A percentile compares a stretch with the other conserved stretches of the same genome.
phyloP scores from a whole-genome alignment of 2,797 vertebrate genomes.

The Lacerta bilineata region DNA sequence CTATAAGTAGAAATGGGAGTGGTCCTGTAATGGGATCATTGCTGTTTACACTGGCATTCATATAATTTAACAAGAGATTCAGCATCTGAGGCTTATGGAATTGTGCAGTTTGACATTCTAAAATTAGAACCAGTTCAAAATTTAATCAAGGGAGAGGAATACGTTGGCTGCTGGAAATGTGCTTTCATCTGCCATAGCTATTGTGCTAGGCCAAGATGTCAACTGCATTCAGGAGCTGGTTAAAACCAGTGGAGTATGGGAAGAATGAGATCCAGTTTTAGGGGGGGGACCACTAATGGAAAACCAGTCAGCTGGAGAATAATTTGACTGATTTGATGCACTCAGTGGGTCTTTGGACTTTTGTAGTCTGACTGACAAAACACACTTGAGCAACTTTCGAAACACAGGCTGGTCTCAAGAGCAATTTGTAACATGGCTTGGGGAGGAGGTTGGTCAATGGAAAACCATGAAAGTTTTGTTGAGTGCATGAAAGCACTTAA shows the following conservation, averaged over 20 bases:
- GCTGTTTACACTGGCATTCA: neutral
- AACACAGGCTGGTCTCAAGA: neutral
- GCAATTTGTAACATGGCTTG: neutral
- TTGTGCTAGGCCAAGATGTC: neutral
- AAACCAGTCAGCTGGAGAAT: neutral
- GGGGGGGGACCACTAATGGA: neutral
- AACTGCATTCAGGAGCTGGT: neutral
- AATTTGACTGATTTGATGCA: neutral
- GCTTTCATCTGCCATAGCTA: neutral
- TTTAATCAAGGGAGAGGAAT: constrained; percentile 13
- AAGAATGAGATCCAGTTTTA: neutral
- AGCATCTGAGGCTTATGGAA: neutral
- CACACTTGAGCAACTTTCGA: neutral
- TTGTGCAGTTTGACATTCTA: neutral
- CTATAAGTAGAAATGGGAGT: constrained; percentile 7
- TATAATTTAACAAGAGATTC: constrained; percentile 1
- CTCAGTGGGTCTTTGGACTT: neutral
- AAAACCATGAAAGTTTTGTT: neutral
- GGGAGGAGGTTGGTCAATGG: neutral
- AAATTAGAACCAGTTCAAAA: constrained; percentile 29
- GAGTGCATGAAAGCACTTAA: neutral
- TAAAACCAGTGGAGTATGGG: neutral
- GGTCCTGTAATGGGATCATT: neutral
- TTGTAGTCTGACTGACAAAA: neutral
- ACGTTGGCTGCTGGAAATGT: neutral